Evolutionary conservation across 35 echinoderm and acorn worm species (phyloP), one percentile per base, ranked within the genome.

Genomic region (Patiria miniata): DNA sequence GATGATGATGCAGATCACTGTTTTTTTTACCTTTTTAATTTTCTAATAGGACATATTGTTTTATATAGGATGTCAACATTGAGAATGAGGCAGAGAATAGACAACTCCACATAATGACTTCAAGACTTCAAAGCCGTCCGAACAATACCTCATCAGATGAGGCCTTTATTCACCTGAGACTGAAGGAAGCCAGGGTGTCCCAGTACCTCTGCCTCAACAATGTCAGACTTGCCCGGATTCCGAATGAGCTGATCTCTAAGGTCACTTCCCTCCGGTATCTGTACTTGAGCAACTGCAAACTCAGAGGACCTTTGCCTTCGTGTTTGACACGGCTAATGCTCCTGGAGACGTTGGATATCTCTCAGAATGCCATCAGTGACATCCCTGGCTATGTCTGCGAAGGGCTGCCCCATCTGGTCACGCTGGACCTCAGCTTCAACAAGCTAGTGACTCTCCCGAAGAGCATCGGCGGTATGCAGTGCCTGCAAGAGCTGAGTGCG

Each of bases 261-360:
- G 17, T 68, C 5, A 33, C 7, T 28, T 40, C 4, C 37, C 57
- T 85, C 18, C 68, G 61, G 61, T 56, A 85, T 68, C 52, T 85
- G n/a, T 85, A 85, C 39, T 68, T 85, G 56, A 85, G 83, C 40
- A 39, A 39, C 37, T 85, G 83, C 40, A 21, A 22, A 36, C 58
- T 85, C 30, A 14, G 26, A 18, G 83, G 83, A 2, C 30, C 9
- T 21, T 7, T 85, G 23, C 83, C 83, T 1, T 33, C 53, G 0
- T 39, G n/a, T 38, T 33, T 85, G 15, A 22, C 37, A 2, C 53
- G 22, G 38, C 39, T 85, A 9, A 65, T 26, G 10, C 53, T 37
- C 1, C 56, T 85, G 2, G 83, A 85, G 39, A 68, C 57, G 7
- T 61, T 85, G 58, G 83, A 85, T 26, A 61, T 85, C 26, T 85